Conservation (phyloP, 2,888 invertebrate species). For the Apotomis betuletana region DNA sequence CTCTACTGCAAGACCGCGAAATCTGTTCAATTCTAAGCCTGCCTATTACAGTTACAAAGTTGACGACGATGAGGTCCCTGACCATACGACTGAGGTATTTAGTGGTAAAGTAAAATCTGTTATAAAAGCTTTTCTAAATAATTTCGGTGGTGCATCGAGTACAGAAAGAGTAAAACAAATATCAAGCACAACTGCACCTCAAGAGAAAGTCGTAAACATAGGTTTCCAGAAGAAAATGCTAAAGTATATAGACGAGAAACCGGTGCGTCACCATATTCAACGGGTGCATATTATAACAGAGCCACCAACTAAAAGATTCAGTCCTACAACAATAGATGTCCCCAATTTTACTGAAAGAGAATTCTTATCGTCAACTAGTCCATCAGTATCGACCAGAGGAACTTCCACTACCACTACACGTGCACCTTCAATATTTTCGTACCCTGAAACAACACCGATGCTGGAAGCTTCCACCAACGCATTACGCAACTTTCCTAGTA, state of each 20-base stretch:
- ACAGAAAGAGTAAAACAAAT: constrained; percentile 47
- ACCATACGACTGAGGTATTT: constrained; percentile 75
- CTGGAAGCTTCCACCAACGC: constrained; percentile 56
- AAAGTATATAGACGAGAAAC: constrained; percentile 64
- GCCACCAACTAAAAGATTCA: constrained; percentile 53
- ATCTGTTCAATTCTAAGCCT: constrained; percentile 56
- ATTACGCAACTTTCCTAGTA: constrained; percentile 51
- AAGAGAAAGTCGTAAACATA: constrained; percentile 67
- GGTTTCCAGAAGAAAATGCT: constrained; percentile 69
- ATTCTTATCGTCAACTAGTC: constrained; percentile 43
- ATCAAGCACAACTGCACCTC: constrained; percentile 51
- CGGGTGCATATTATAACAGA: constrained; percentile 72
- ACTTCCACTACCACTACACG: constrained; percentile 55
- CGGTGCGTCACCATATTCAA: constrained; percentile 60
- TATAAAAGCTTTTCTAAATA: constrained; percentile 71
- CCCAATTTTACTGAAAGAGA: constrained; percentile 48
- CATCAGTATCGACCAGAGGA: constrained; percentile 52
- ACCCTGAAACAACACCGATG: constrained; percentile 55
- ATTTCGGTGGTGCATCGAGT: constrained; percentile 57
- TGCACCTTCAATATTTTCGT: constrained; percentile 50
- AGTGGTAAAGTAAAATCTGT: constrained; percentile 71
- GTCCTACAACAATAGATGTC: constrained; percentile 51
- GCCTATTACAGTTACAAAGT: constrained; percentile 72
- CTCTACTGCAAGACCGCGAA: constrained; percentile 49
- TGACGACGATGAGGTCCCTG: constrained; percentile 66